These are phyloP conservation scores for Drosophila setifemur DNA, from an alignment of 1,140 invertebrate species.

Conservation along the genomic window DNA sequence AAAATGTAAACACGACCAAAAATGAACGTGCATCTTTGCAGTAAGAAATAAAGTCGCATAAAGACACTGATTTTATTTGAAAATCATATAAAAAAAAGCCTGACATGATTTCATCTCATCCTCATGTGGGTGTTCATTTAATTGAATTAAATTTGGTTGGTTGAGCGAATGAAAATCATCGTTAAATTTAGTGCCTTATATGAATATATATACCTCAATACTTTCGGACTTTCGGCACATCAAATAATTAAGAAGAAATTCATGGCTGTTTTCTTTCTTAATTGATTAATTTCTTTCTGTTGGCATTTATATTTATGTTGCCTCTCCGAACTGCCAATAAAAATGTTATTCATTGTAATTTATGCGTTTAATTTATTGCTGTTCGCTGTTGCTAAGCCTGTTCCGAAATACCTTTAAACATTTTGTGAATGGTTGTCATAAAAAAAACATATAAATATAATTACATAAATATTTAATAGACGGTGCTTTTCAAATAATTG, in stretches of 20 bases:
- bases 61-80: not conserved
- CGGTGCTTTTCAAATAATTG: not conserved
- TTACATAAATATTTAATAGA: constrained; percentile 8
- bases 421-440: constrained; percentile 3
- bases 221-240: not conserved
- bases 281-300: constrained; percentile 3
- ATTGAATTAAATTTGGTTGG: constrained; percentile 2
- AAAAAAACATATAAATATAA: not conserved
- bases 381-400: too few species aligned
- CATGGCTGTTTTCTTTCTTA: not conserved
- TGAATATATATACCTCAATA: not conserved
- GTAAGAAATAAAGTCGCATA: constrained; percentile 10
- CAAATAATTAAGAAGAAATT: not conserved
- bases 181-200: too few species aligned
- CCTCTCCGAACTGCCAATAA: not conserved
- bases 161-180: too few species aligned
- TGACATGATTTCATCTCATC: not conserved
- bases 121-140: not conserved
- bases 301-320: not conserved
- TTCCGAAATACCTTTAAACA: too few species aligned
- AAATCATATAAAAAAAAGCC: not conserved
- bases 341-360: not conserved
- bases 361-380: not conserved
- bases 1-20: constrained; percentile 61
- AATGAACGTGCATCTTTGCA: constrained; percentile 49